Evolutionary conservation across 1,140 invertebrate genomes (phyloP).

Genomic region (Tyrophagus putrescentiae): DNA sequence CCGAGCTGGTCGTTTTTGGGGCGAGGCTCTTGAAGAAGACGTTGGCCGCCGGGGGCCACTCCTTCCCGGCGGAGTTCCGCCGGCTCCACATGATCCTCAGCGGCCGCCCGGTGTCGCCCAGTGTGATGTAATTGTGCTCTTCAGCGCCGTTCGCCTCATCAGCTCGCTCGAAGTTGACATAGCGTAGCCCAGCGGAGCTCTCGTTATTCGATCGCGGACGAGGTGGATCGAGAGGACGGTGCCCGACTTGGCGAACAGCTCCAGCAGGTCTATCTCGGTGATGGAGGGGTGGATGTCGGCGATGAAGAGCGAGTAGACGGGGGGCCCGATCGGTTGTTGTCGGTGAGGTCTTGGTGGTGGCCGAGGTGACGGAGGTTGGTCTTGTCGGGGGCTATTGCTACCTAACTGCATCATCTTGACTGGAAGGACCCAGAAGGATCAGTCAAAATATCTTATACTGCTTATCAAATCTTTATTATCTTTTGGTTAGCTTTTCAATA

Average conservation of each 20-base stretch:
- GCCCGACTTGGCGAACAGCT: conserved; percentile 95
- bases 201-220: conserved; percentile 90
- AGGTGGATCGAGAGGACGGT: conserved; percentile 96
- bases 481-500: no score
- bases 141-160: conserved; percentile 95
- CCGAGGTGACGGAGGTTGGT: no score
- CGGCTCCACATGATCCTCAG: conserved; percentile 99
- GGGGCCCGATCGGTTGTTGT: no score
- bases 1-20: conserved; percentile 97
- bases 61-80: conserved; percentile 90
- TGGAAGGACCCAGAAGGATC: no score
- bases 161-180: conserved; percentile 98
- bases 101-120: conserved; percentile 86
- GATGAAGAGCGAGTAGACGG: no score
- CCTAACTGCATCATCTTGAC: no score
- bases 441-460: no score
- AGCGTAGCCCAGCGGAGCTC: conserved; percentile 97
- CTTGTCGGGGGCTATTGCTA: no score
- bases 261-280: no score
- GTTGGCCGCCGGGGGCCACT: conserved; percentile 96
- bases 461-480: no score
- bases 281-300: no score
- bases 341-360: no score
- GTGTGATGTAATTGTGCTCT: conserved; percentile 99
- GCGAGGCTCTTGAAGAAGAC: conserved; percentile 99